phyloP scores from a whole-genome alignment of 2,888 invertebrate species.

The Unio delphinus region DNA sequence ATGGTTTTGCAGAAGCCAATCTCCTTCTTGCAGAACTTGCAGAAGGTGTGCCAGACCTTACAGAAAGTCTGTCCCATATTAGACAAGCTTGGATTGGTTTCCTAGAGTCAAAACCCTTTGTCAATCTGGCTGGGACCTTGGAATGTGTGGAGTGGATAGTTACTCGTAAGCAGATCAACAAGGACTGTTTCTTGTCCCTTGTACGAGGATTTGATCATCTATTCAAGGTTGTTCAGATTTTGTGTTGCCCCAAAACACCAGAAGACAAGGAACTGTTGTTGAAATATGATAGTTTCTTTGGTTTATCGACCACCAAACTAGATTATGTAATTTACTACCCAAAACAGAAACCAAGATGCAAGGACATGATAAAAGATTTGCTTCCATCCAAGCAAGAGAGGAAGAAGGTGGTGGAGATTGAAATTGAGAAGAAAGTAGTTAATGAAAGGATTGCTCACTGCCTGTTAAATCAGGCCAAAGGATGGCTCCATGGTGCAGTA shows the following conservation, averaged over 20 bases:
- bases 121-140: constrained; percentile 41
- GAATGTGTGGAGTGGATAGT: constrained; percentile 44
- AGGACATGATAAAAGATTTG: constrained; percentile 19
- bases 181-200: constrained; percentile 8
- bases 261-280: constrained; percentile 20
- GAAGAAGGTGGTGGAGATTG: constrained; percentile 1
- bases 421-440: constrained; percentile 9
- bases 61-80: constrained; percentile 8
- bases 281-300: constrained; percentile 42
- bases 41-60: constrained; percentile 6
- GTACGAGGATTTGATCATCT: constrained; percentile 36
- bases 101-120: constrained; percentile 22
- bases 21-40: constrained; percentile 20
- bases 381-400: constrained; percentile 5
- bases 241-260: constrained; percentile 15
- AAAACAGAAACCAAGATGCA: constrained; percentile 36
- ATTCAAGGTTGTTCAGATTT: constrained; percentile 27
- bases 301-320: constrained; percentile 22
- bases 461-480: constrained; percentile 18
- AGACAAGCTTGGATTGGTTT: constrained; percentile 37
- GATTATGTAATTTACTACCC: constrained; percentile 28
- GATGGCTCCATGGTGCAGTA: constrained; percentile 2
- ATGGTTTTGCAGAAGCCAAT: constrained; percentile 27
- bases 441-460: constrained; percentile 14
- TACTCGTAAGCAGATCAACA: constrained; percentile 3